Conservation (phyloP, 2,113 vertebrate genomes). For the Dipodomys spectabilis region DNA sequence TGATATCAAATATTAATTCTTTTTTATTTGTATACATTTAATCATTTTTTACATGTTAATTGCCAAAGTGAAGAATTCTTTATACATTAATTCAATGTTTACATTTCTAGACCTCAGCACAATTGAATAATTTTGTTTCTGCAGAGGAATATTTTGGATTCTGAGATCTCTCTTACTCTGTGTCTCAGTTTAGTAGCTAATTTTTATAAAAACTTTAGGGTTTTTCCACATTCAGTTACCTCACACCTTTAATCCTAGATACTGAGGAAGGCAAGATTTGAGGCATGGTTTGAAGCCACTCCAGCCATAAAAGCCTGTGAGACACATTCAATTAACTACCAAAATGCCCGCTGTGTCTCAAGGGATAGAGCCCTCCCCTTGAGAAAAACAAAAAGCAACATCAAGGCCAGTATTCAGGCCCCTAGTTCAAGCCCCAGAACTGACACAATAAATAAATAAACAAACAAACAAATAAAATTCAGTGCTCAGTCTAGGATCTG, state of each 20-base stretch:
- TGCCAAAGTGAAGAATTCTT: background rate
- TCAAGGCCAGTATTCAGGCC: too few relatives aligned
- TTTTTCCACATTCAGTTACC: background rate
- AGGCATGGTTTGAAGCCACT: too few relatives aligned
- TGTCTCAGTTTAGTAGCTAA: background rate
- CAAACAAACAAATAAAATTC: too few relatives aligned
- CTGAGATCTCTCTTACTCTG: background rate
- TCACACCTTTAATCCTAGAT: too few relatives aligned
- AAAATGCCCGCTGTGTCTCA: too few relatives aligned
- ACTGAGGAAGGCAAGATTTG: too few relatives aligned
- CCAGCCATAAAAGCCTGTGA: too few relatives aligned
- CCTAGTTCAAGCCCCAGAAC: too few relatives aligned
- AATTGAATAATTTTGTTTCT: background rate
- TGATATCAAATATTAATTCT: background rate
- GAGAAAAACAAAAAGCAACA: too few relatives aligned
- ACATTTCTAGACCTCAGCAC: background rate
- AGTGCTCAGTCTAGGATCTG: background rate
- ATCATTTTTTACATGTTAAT: background rate
- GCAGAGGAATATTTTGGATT: background rate
- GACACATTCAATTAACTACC: too few relatives aligned
- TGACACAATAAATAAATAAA: too few relatives aligned
- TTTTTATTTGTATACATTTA: background rate
- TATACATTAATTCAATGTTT: background rate
- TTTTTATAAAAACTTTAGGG: background rate
- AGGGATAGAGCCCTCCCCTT: too few relatives aligned